phyloP scores from a whole-genome alignment of 1,140 invertebrate genomes.

The Nylanderia fulva region DNA sequence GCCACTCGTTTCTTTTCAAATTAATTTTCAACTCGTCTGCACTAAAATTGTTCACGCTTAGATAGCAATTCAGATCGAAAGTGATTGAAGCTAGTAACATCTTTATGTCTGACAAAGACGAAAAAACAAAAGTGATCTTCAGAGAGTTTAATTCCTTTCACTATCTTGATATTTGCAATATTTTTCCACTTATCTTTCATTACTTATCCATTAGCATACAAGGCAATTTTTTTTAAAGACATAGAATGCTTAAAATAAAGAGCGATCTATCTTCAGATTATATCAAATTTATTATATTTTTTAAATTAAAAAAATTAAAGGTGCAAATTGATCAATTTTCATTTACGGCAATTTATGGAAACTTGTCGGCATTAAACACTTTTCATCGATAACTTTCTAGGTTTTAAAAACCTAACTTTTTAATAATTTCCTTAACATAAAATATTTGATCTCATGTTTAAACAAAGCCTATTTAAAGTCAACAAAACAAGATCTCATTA shows the following conservation, averaged over 20 bases:
- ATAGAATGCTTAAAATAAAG: background rate
- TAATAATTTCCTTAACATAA: background rate
- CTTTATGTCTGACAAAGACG: slow-evolving; percentile 1
- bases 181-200: background rate
- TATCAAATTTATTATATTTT: background rate
- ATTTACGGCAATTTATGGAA: background rate
- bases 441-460: background rate
- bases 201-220: background rate
- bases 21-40: slow-evolving; percentile 21
- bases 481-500: background rate
- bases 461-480: background rate
- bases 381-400: background rate
- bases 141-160: slow-evolving; percentile 28
- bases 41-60: slow-evolving; percentile 40
- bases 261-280: background rate
- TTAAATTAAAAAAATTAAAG: background rate
- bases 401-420: background rate
- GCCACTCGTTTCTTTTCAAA: slow-evolving; percentile 4
- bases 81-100: slow-evolving; percentile 4
- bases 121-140: slow-evolving; percentile 40
- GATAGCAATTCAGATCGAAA: slow-evolving; percentile 46
- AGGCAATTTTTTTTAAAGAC: background rate
- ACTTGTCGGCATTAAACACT: background rate
- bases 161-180: background rate
- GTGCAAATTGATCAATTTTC: background rate